Evolutionary conservation across 1,140 invertebrate genomes (phyloP).

Genomic region (Drosophila pectinifera): DNA sequence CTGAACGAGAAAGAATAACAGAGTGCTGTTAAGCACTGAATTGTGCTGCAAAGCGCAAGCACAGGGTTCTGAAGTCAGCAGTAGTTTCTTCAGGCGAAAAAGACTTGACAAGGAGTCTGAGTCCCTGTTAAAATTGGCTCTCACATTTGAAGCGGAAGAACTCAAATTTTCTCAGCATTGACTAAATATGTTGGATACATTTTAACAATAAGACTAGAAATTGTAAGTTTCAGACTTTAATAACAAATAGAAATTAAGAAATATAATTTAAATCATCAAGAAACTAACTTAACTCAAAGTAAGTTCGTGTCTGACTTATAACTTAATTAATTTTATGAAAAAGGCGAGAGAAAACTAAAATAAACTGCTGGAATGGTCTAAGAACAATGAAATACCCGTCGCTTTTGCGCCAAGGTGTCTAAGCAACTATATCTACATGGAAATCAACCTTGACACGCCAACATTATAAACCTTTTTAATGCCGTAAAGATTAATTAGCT

Average conservation of each 20-base stretch:
- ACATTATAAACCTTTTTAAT: conserved; percentile 41
- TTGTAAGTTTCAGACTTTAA: neutral
- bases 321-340: neutral
- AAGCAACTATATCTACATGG: conserved; percentile 21
- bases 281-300: neutral
- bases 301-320: neutral
- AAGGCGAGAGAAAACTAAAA: conserved; percentile 24
- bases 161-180: too few relatives aligned
- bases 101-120: too few relatives aligned
- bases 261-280: neutral
- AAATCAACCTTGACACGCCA: conserved; percentile 49
- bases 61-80: too few relatives aligned
- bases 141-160: too few relatives aligned
- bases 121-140: too few relatives aligned
- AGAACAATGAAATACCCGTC: conserved; percentile 24
- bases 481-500: conserved; percentile 43
- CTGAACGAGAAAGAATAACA: too few relatives aligned
- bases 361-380: conserved; percentile 15
- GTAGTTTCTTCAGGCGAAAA: too few relatives aligned
- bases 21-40: too few relatives aligned
- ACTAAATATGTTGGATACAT: too few relatives aligned
- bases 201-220: too few relatives aligned
- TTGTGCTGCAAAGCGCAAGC: too few relatives aligned
- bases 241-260: neutral
- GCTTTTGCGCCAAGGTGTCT: conserved; percentile 20